Base-by-base conservation (phyloP, 2,113 vertebrate species). In the Hippoglossus stenolepis region DNA sequence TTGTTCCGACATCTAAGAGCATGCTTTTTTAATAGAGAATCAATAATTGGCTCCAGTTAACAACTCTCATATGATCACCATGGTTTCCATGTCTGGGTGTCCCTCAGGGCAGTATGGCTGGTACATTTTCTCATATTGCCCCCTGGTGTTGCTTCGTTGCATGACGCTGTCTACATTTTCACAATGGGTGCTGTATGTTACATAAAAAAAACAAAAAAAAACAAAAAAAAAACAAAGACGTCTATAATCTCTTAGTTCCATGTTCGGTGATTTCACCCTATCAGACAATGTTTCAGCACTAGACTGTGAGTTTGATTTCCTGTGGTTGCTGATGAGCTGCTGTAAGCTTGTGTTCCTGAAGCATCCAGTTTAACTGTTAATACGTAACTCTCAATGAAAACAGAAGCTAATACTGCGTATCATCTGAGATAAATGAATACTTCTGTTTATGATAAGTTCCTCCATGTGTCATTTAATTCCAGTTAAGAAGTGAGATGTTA, bases 71-170 rank as follows among this genome's bases (percentile, higher is more conserved):
- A 31, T 31, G 31, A 8, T 31, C 31, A 31, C 31, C 6, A 43
- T 12, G 40, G 70, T 66, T 31, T 66, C 63, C 72, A 59, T 3
- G 38, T 64, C 45, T 72, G 43, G 58, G 49, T 40, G 21, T 59
- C 56, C 73, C 61, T 79, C 40, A 51, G 63, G 56, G n/a, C 70
- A 59, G 26, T 82, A 74, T 79, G 77, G 75, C 59, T 79, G 64
- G 75, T 89, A 79, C 77, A 54, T 73, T 87, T 71, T 74, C 73
- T n/a, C 60, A 77, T 72, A 81, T 73, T 87, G 86, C 85, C 86
- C 87, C 67, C 80, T 90, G 54, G 82, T 89, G 85, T 83, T 85
- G 17, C 67, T 85, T 87, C 0, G 13, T 58, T 86, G 80, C 74
- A 88, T 81, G 75, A 85, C 7, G 2, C 15, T 24, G 61, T 67